Evolutionary conservation across 2,888 invertebrate species (phyloP), one percentile per base, ranked within the genome.

Genomic region (Peribatodes rhomboidaria): DNA sequence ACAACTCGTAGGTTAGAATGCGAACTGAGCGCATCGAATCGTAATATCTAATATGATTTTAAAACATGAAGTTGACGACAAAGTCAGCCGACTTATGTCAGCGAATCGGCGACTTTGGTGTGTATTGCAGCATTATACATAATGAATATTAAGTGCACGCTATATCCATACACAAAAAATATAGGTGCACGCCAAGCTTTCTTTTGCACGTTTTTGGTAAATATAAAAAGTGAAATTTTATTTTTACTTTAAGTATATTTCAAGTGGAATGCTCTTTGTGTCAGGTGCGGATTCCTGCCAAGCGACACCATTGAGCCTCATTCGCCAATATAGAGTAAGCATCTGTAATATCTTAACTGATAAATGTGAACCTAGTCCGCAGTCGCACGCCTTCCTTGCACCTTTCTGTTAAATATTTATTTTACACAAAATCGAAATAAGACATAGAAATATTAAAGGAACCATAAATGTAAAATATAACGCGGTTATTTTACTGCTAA

Each of bases 221-320:
- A 52, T 16, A 49, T 31, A 47, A 60, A 69, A 62, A 54, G 57
- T 68, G 50, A 50, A 64, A 68, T 67, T 68, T 63, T 60, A 61
- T n/a, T 55, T 63, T 33, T 56, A 59, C 64, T 55, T 27, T 44
- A 37, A 56, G 44, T 50, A 31, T 65, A 46, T 60, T 65, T 65
- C 56, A 81, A 80, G 74, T 73, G 71, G 33, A 75, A 78, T 86
- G 79, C 79, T 88, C 80, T 90, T 79, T 89, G 79, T 91, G 87
- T 85, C 92, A 92, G 92, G 86, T 92, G 92, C 92, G 90, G 92
- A 79, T 92, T 91, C 92, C 91, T 90, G 90, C 91, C 92, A 78
- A 89, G 86, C 84, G 91, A 91, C 87, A 87, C 90, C 85, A 90
- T 90, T 87, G 90, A 92, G 86, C 90, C 90, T 81, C 90, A 90